Conservation (phyloP, 2,113 vertebrate genomes). For the Trochalopteron elliotii region DNA sequence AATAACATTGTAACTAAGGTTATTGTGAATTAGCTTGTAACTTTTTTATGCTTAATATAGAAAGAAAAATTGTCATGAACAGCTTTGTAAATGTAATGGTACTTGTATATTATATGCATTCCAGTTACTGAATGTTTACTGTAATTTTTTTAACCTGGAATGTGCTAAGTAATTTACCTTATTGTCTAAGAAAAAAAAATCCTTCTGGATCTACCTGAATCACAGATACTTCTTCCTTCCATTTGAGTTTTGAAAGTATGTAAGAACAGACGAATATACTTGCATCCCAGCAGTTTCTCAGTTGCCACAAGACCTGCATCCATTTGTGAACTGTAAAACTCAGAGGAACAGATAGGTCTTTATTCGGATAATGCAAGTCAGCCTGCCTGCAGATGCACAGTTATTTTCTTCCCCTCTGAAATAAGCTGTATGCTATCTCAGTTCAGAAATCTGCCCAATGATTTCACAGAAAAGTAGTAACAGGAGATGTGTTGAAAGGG, state of each 20-base stretch:
- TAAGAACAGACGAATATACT: neutral
- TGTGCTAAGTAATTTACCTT: constrained; percentile 65
- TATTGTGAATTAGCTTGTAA: constrained; percentile 74
- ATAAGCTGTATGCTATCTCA: rapidly evolving
- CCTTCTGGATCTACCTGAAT: constrained; percentile 56
- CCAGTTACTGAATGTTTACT: constrained; percentile 75
- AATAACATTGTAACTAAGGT: constrained; percentile 82
- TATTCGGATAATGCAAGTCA: neutral
- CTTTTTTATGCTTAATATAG: constrained; percentile 77
- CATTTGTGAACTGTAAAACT: neutral
- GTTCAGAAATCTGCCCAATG: neutral
- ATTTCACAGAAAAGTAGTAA: neutral
- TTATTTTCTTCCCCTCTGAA: neutral
- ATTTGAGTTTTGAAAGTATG: neutral
- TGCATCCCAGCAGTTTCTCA: neutral
- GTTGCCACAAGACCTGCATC: neutral
- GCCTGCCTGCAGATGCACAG: neutral
- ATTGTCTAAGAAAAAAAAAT: constrained; percentile 15
- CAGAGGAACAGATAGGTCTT: neutral
- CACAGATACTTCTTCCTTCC: constrained; percentile 4
- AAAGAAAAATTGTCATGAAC: constrained; percentile 37
- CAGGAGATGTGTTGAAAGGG: rapidly evolving
- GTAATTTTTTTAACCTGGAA: constrained; percentile 67
- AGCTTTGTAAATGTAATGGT: constrained; percentile 73
- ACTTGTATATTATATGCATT: constrained; percentile 72